Conservation (phyloP, 2,113 vertebrate genomes). For the Maccullochella peelii region DNA sequence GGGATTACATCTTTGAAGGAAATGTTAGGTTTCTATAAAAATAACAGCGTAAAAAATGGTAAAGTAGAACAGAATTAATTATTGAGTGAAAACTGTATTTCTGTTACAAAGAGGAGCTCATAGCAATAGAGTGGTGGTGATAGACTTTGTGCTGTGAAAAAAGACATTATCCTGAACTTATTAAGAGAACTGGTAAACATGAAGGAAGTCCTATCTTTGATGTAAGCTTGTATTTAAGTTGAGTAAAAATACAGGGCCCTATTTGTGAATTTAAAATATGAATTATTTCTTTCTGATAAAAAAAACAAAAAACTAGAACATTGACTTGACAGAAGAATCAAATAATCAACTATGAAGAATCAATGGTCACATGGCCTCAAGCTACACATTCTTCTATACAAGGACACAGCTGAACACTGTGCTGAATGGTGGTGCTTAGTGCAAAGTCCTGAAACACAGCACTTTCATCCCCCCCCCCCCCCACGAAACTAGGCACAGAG, state of each 20-base stretch:
- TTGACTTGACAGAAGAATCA: background rate
- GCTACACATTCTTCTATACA: background rate
- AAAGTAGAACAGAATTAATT: too few species aligned
- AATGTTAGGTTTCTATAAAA: too few species aligned
- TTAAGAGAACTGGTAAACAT: background rate
- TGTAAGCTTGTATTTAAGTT: background rate
- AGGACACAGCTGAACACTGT: background rate
- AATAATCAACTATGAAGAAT: background rate
- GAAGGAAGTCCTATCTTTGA: background rate
- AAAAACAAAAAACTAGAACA: background rate
- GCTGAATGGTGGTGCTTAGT: background rate
- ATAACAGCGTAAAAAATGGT: too few species aligned
- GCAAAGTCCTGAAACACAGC: background rate
- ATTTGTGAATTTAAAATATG: too few species aligned
- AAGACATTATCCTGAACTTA: too few species aligned
- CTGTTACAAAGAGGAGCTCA: too few species aligned
- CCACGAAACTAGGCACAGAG: background rate
- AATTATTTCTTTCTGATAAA: background rate
- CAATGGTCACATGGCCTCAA: background rate
- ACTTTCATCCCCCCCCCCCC: too few species aligned
- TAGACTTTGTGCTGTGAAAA: background rate
- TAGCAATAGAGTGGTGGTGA: too few species aligned
- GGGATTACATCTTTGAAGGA: too few species aligned
- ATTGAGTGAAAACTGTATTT: too few species aligned
- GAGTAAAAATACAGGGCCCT: background rate